Percentiles rank a stretch among this genome's conserved stretches.
These are phyloP conservation scores for Hyposmocoma kahamanoa DNA, from an alignment of 1,140 invertebrate species.

Conservation along the genomic window DNA sequence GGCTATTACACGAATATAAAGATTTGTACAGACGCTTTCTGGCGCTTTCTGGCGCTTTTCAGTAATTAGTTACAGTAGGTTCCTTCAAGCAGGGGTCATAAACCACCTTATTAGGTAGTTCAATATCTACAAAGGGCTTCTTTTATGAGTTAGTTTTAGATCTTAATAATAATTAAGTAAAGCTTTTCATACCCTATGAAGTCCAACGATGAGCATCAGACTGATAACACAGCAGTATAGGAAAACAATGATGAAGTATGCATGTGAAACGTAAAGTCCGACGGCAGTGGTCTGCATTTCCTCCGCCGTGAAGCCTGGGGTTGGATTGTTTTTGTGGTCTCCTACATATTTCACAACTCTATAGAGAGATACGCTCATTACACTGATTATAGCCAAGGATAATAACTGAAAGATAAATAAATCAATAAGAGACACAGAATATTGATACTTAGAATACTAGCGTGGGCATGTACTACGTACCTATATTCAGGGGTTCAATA, in stretches of 20 bases:
- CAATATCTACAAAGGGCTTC: neutral
- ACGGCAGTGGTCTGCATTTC: slow-evolving; percentile 30
- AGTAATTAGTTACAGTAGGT: too few species aligned
- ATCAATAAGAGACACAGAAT: too few species aligned
- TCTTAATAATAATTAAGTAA: neutral
- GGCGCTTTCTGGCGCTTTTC: too few species aligned
- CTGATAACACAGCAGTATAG: slow-evolving; percentile 44
- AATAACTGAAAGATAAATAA: too few species aligned
- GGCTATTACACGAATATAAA: too few species aligned
- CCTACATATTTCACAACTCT: slow-evolving; percentile 35
- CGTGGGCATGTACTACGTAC: too few species aligned
- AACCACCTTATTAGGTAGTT: neutral
- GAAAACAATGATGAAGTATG: slow-evolving; percentile 40
- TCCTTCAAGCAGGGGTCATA: neutral
- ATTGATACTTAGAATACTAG: too few species aligned
- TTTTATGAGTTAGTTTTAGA: neutral
- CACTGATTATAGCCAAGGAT: too few species aligned
- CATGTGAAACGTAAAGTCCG: slow-evolving; percentile 42
- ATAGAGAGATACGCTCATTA: too few species aligned
- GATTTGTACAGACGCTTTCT: too few species aligned
- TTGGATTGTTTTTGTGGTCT: slow-evolving; percentile 18
- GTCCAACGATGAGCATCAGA: slow-evolving; percentile 42
- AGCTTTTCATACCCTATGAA: slow-evolving; percentile 38
- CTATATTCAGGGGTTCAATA: too few species aligned
- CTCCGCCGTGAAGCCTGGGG: slow-evolving; percentile 23